A percentile compares a stretch with the other conserved stretches of the same genome.
These are phyloP conservation scores for Pampusana beccarii DNA, from an alignment of 2,113 vertebrate genomes.

Conservation along the genomic window DNA sequence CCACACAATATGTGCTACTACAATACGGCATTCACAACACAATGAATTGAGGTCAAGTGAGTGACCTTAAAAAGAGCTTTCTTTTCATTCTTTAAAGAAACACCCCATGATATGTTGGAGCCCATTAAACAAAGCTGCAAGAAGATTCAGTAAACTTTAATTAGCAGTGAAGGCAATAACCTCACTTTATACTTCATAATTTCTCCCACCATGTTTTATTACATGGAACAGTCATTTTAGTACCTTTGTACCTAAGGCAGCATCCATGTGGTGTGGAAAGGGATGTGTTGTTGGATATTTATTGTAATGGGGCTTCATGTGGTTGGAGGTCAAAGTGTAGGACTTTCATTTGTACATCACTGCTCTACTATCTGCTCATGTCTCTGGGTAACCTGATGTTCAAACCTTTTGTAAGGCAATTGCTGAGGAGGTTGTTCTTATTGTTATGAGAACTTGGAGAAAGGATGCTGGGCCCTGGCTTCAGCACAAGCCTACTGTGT, in stretches of 20 bases:
- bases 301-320: slow-evolving; percentile 72
- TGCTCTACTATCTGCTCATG: slow-evolving; percentile 66
- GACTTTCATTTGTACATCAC: slow-evolving; percentile 72
- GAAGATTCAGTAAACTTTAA: slow-evolving; percentile 73
- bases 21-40: slow-evolving; percentile 67
- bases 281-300: slow-evolving; percentile 71
- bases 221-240: slow-evolving; percentile 70
- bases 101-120: slow-evolving; percentile 63
- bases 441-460: slow-evolving; percentile 64
- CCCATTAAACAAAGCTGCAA: slow-evolving; percentile 72
- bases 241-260: slow-evolving; percentile 72
- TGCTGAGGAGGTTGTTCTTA: slow-evolving; percentile 72
- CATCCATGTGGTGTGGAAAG: slow-evolving; percentile 67
- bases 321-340: slow-evolving; percentile 71
- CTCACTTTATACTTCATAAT: slow-evolving; percentile 70
- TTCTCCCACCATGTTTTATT: slow-evolving; percentile 70
- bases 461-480: slow-evolving; percentile 63
- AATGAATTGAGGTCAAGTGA: slow-evolving; percentile 69
- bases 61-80: slow-evolving; percentile 71
- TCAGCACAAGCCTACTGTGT: slow-evolving; percentile 38
- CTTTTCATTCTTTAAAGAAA: slow-evolving; percentile 72
- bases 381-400: slow-evolving; percentile 71
- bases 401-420: slow-evolving; percentile 71
- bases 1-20: slow-evolving; percentile 70
- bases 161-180: slow-evolving; percentile 72